Evolutionary conservation across 2,113 vertebrate genomes (phyloP).

Genomic region (Sterrhoptilus dennistouni): DNA sequence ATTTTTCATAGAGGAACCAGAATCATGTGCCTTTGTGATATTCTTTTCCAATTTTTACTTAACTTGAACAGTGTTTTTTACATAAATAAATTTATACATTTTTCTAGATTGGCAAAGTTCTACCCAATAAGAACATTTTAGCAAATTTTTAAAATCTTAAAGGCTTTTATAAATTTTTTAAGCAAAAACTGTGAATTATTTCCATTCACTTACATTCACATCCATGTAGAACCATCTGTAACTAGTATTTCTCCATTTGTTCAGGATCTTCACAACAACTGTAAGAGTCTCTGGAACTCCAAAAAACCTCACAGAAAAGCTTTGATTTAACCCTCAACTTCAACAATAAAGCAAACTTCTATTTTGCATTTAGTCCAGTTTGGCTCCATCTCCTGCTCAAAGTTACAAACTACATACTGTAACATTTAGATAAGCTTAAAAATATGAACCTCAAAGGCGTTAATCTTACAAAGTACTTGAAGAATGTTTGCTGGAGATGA

Average conservation of each 20-base stretch:
- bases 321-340: neutral
- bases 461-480: neutral
- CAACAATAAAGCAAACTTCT: neutral
- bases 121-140: neutral
- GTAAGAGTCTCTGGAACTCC: neutral
- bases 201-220: neutral
- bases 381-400: constrained; percentile 45
- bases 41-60: neutral
- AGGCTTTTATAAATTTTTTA: neutral
- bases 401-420: constrained; percentile 1
- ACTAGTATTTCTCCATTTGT: neutral
- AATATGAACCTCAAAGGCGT: neutral
- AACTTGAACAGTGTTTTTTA: neutral
- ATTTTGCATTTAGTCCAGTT: neutral
- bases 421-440: neutral
- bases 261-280: neutral
- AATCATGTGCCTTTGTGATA: neutral
- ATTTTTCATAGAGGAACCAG: neutral
- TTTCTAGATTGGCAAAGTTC: neutral
- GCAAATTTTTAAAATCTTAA: neutral
- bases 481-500: neutral
- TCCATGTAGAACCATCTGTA: neutral
- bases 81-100: neutral
- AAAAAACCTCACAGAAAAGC: neutral
- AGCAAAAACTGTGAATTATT: neutral